Evolutionary conservation across 2,113 vertebrate genomes (phyloP).

Genomic region (rat (Rattus norvegicus)): DNA sequence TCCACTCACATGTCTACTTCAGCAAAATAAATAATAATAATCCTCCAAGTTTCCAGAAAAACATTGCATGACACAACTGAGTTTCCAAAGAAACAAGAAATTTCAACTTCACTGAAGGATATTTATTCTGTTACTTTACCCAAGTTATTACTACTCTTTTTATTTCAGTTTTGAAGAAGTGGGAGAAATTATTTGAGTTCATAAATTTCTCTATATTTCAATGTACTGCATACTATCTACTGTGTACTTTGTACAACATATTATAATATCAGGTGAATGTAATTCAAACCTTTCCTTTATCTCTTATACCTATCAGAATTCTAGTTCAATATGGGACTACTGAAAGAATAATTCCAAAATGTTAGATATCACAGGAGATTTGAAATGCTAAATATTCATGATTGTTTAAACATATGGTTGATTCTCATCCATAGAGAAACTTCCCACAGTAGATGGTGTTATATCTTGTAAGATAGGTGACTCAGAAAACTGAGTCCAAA

Average conservation of each 20-base stretch:
- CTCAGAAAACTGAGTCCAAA: neutral
- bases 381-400: neutral
- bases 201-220: neutral
- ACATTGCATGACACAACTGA: no score
- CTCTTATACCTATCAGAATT: neutral
- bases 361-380: neutral
- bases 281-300: neutral
- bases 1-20: no score
- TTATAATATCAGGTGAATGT: neutral
- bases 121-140: neutral
- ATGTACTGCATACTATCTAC: neutral
- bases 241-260: neutral
- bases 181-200: neutral
- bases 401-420: neutral
- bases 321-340: neutral
- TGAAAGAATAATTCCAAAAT: neutral
- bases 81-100: no score
- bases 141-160: neutral
- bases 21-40: no score
- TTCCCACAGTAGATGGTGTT: neutral
- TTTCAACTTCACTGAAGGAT: neutral
- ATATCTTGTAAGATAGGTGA: neutral
- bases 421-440: neutral
- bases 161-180: neutral
- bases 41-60: no score